Percentiles rank a stretch among this genome's conserved stretches.
phyloP scores from a whole-genome alignment of 2,888 invertebrate genomes.

The Meandrusa payeni region DNA sequence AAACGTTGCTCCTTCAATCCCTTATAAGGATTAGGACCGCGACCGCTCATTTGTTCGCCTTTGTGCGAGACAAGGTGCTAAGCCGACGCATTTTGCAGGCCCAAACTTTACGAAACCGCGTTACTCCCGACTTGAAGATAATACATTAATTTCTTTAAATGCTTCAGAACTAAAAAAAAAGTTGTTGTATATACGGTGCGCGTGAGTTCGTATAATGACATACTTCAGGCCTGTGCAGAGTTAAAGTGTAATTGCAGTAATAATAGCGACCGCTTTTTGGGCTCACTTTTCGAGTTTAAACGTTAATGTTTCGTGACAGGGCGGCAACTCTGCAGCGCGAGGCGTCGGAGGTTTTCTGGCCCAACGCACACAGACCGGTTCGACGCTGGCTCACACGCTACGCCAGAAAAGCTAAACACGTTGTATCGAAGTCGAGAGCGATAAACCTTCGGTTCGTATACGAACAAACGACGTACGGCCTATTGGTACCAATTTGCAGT shows the following conservation, averaged over 20 bases:
- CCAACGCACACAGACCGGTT: slow-evolving; percentile 75
- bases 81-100: slow-evolving; percentile 41
- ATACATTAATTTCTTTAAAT: slow-evolving; percentile 37
- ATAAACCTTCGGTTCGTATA: slow-evolving; percentile 66
- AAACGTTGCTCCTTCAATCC: slow-evolving; percentile 48
- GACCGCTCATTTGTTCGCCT: slow-evolving; percentile 63
- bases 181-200: slow-evolving; percentile 27
- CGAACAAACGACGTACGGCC: slow-evolving; percentile 63
- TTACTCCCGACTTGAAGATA: slow-evolving; percentile 38
- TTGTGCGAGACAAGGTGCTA: slow-evolving; percentile 62
- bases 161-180: slow-evolving; percentile 48
- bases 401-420: slow-evolving; percentile 65
- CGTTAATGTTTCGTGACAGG: slow-evolving; percentile 78
- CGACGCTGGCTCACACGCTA: slow-evolving; percentile 59
- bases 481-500: slow-evolving; percentile 70
- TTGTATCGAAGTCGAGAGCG: slow-evolving; percentile 57
- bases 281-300: slow-evolving; percentile 64
- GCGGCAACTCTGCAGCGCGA: slow-evolving; percentile 56
- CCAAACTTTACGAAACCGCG: slow-evolving; percentile 50
- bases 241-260: slow-evolving; percentile 61
- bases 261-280: slow-evolving; percentile 58
- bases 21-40: slow-evolving; percentile 59
- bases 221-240: slow-evolving; percentile 38
- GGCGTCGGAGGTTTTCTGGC: slow-evolving; percentile 79
- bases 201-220: slow-evolving; percentile 40